These are phyloP conservation scores for Muschampia staudingeri DNA, from an alignment of 2,888 invertebrate genomes.

Conservation along the genomic window DNA sequence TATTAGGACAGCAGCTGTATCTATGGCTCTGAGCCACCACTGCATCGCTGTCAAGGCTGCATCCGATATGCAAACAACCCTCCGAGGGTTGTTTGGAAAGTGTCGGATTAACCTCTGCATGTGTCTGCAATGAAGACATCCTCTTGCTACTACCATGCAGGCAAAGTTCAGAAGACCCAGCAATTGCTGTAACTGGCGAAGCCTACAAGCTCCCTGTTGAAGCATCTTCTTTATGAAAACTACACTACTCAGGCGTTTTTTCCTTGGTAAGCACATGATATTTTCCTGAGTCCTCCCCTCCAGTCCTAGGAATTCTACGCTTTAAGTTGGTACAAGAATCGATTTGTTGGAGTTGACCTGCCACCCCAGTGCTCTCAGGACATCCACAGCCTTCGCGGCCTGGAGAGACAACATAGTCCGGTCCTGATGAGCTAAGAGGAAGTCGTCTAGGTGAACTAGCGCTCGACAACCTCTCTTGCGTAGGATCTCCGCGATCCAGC, in stretches of 20 bases:
- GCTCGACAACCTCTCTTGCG: conserved; percentile 48
- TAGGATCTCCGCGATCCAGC: conserved; percentile 57
- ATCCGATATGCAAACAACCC: neutral
- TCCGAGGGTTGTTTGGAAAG: conserved; percentile 1
- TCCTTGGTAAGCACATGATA: neutral
- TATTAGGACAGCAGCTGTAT: neutral
- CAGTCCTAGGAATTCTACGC: neutral
- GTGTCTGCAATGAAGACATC: neutral
- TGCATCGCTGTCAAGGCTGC: neutral
- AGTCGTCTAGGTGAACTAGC: conserved; percentile 50
- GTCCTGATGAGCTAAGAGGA: conserved; percentile 19
- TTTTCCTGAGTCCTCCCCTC: neutral
- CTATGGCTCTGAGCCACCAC: conserved; percentile 3
- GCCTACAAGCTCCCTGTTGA: neutral
- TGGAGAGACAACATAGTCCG: neutral
- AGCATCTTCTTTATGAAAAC: neutral
- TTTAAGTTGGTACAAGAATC: neutral
- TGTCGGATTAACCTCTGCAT: neutral
- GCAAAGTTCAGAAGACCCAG: conserved; percentile 1
- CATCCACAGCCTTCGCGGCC: neutral
- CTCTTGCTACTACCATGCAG: conserved; percentile 1
- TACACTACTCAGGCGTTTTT: neutral
- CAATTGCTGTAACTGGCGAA: neutral
- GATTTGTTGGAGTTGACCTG: neutral
- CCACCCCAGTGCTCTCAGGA: conserved; percentile 2